Percentiles rank a stretch among this genome's conserved stretches.
Evolutionary conservation across 2,113 vertebrate genomes (phyloP).

Genomic region (Chlorodrepanis virens): DNA sequence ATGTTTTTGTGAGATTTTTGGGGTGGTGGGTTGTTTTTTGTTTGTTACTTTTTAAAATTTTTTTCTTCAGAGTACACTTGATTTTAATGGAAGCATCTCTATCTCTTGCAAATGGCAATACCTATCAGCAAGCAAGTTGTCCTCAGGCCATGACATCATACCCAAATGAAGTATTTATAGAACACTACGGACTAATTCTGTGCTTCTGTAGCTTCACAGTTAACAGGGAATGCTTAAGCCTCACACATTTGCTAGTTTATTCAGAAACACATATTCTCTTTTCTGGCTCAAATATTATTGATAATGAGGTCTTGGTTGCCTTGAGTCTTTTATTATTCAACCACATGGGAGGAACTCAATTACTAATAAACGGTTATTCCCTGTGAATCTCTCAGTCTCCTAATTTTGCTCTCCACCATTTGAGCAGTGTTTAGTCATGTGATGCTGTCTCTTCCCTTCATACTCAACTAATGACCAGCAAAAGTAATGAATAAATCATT

Average conservation of each 20-base stretch:
- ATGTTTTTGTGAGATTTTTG: neutral
- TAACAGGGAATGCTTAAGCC: neutral
- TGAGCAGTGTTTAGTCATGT: neutral
- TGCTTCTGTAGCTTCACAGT: neutral
- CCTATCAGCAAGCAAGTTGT: neutral
- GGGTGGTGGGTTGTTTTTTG: no score
- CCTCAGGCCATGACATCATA: neutral
- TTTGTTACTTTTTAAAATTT: neutral
- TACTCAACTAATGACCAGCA: neutral
- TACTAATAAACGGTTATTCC: neutral
- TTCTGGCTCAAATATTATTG: neutral
- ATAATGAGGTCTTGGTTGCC: neutral
- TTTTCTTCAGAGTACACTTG: neutral
- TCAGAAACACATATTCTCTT: neutral
- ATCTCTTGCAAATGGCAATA: neutral
- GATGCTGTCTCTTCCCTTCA: neutral
- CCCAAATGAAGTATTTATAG: neutral
- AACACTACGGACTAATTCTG: neutral
- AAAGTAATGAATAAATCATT: neutral
- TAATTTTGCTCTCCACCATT: neutral
- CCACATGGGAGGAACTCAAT: neutral
- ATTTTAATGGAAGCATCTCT: neutral
- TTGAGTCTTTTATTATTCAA: neutral
- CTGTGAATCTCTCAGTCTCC: neutral
- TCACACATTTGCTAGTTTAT: neutral